Conservation (phyloP, 1,140 invertebrate species). For the Zaprionus nigranus region DNA sequence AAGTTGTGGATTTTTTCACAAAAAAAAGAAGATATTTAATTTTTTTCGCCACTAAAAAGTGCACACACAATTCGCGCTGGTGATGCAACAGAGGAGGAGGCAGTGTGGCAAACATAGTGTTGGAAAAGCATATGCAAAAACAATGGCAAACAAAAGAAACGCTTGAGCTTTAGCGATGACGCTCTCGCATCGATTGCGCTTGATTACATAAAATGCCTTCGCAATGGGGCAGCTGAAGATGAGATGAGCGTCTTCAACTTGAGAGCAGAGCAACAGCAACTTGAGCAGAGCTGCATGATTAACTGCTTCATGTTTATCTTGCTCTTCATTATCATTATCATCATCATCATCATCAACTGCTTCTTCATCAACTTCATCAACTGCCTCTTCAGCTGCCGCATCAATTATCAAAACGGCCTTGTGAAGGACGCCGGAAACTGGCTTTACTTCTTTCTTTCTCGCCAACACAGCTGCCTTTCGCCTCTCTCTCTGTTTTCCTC, state of each 20-base stretch:
- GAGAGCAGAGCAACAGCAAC: not conserved
- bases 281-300: conserved; percentile 26
- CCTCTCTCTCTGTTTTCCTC: conserved; percentile 28
- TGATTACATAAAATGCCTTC: conserved; percentile 46
- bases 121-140: conserved; percentile 47
- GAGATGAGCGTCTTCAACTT: not conserved
- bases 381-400: conserved; percentile 39
- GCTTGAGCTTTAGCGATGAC: conserved; percentile 16
- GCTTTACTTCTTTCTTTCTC: conserved; percentile 51
- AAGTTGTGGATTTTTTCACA: conserved; percentile 32
- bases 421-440: conserved; percentile 82
- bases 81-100: conserved; percentile 52
- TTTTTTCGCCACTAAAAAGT: too few relatives aligned
- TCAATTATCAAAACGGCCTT: conserved; percentile 72
- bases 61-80: conserved; percentile 32
- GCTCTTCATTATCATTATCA: not conserved
- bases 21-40: not conserved
- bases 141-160: conserved; percentile 19
- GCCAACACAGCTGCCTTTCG: conserved; percentile 18
- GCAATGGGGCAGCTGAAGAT: conserved; percentile 39
- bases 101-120: conserved; percentile 28
- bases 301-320: conserved; percentile 9
- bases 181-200: conserved; percentile 21
- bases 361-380: conserved; percentile 17
- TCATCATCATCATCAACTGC: conserved; percentile 8